phyloP scores from a whole-genome alignment of 1,140 invertebrate species.

The Tetragonula clypearis region DNA sequence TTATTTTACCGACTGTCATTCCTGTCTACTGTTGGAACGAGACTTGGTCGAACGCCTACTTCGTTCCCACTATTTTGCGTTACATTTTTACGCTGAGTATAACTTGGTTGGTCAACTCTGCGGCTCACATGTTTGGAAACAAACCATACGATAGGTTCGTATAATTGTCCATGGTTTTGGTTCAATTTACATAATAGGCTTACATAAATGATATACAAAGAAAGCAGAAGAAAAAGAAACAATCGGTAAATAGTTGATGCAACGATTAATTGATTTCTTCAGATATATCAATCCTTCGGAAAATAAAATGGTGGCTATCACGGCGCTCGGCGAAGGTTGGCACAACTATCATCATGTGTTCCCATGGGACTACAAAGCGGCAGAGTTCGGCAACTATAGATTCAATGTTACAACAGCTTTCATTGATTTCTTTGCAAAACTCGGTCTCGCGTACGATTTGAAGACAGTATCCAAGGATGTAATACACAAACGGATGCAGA shows the following conservation, averaged over 20 bases:
- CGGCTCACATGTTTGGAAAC: conserved; percentile 91
- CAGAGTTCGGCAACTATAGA: conserved; percentile 90
- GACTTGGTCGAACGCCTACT: conserved; percentile 89
- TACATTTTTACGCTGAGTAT: conserved; percentile 86
- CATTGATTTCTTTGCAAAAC: conserved; percentile 91
- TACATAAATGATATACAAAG: background rate
- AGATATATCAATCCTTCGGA: conserved; percentile 89
- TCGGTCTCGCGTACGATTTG: conserved; percentile 95
- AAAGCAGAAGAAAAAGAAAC: background rate
- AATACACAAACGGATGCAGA: conserved; percentile 85
- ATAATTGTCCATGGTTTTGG: background rate
- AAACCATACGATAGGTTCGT: conserved; percentile 95
- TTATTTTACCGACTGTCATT: conserved; percentile 92
- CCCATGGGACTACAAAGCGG: conserved; percentile 96
- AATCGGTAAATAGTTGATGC: background rate
- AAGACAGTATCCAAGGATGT: conserved; percentile 90
- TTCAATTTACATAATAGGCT: too few relatives aligned
- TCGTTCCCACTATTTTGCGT: conserved; percentile 91
- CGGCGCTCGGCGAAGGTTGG: conserved; percentile 93
- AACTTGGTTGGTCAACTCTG: too few relatives aligned
- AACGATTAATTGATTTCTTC: background rate
- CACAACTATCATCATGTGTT: conserved; percentile 99
- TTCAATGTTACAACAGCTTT: conserved; percentile 92
- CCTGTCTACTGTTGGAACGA: conserved; percentile 94
- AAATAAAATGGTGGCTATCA: conserved; percentile 87